Evolutionary conservation across 2,113 vertebrate species (phyloP).

Genomic region (Xenopus laevis): DNA sequence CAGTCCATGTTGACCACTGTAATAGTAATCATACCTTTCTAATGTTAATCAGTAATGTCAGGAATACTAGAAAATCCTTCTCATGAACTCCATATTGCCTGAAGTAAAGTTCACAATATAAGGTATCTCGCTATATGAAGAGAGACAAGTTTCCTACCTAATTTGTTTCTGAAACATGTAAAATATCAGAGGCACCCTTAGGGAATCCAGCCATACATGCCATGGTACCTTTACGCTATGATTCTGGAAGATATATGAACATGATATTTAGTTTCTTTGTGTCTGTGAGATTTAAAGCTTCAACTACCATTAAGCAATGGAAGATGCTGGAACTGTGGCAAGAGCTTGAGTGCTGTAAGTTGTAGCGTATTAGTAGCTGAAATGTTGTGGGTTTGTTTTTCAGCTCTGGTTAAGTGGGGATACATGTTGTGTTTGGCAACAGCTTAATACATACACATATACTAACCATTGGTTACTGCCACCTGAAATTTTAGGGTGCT

Average conservation of each 20-base stretch:
- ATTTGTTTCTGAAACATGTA: slow-evolving; percentile 25
- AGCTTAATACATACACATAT: too few species aligned
- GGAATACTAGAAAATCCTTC: slow-evolving; percentile 6
- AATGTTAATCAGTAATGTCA: slow-evolving; percentile 20
- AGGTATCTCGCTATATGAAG: slow-evolving; percentile 17
- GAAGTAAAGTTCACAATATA: slow-evolving; percentile 25
- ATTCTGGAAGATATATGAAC: neutral
- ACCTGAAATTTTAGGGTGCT: too few species aligned
- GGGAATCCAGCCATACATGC: neutral
- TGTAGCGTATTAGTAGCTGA: too few species aligned
- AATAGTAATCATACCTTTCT: neutral
- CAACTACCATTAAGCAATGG: too few species aligned
- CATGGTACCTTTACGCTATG: neutral
- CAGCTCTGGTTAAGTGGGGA: too few species aligned
- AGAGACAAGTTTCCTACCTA: slow-evolving; percentile 20
- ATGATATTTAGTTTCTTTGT: neutral
- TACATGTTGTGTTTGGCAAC: too few species aligned
- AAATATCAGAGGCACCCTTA: slow-evolving; percentile 18
- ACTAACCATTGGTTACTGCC: too few species aligned
- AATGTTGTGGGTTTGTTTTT: neutral
- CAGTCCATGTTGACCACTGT: neutral
- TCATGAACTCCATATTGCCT: slow-evolving; percentile 22
- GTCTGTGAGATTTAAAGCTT: neutral
- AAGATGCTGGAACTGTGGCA: too few species aligned
- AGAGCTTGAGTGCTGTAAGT: too few species aligned